A percentile compares a stretch with the other conserved stretches of the same genome.
phyloP scores from a whole-genome alignment of 2,797 vertebrate species.

The Cetoscarus ocellatus region DNA sequence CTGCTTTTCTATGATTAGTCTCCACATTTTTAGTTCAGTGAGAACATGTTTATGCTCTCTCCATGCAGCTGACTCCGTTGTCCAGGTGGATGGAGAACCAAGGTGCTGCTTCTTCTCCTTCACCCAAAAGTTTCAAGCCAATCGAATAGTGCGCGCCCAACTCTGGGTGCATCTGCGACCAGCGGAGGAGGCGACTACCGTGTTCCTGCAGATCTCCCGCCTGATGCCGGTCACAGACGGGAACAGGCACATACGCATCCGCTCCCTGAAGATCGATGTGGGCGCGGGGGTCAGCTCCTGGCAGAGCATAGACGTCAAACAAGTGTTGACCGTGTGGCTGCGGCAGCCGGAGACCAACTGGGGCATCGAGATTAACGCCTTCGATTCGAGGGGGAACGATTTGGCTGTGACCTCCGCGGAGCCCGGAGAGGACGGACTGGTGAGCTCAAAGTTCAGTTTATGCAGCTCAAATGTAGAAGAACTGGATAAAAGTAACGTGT shows the following conservation, averaged over 20 bases:
- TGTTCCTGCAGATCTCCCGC: conserved; percentile 97
- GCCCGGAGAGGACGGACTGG: conserved; percentile 95
- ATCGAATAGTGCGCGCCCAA: conserved; percentile 93
- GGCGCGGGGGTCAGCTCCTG: conserved; percentile 92
- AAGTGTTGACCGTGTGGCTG: conserved; percentile 96
- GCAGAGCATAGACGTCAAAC: conserved; percentile 99
- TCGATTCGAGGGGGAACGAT: conserved; percentile 91
- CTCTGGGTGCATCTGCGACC: conserved; percentile 96
- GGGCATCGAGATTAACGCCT: conserved; percentile 98
- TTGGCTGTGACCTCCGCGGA: conserved; percentile 92
- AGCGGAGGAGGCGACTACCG: conserved; percentile 89
- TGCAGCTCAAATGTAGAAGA: not conserved
- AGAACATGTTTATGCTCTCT: not conserved
- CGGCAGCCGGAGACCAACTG: conserved; percentile 98
- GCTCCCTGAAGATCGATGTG: conserved; percentile 97
- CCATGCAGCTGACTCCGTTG: conserved; percentile 89
- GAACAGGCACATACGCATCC: conserved; percentile 92
- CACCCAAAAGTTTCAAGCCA: conserved; percentile 92
- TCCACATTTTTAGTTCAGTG: too few species aligned
- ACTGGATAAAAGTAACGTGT: not conserved
- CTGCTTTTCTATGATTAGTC: too few species aligned
- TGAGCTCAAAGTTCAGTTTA: conserved; percentile 78
- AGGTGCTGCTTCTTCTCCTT: conserved; percentile 98
- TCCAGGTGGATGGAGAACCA: conserved; percentile 90
- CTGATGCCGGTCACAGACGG: conserved; percentile 93